phyloP scores from a whole-genome alignment of 2,113 vertebrate species.

The Pelodiscus sinensis region DNA sequence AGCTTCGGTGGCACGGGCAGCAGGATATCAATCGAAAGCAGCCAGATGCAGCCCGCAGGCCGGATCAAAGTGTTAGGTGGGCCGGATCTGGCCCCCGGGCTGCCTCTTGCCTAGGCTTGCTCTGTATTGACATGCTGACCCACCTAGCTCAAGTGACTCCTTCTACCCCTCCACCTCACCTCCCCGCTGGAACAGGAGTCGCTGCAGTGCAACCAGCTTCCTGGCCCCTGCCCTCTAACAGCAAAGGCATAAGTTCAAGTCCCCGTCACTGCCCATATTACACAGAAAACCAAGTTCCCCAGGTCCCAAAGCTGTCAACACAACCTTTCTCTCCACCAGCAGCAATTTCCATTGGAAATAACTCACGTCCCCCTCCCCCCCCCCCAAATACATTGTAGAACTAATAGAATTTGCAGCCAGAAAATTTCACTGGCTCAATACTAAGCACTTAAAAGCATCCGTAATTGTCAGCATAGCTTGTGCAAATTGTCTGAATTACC shows the following conservation, averaged over 20 bases:
- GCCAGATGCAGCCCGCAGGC: no score
- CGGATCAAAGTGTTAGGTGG: no score
- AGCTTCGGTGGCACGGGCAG: no score
- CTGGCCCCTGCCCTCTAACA: no score
- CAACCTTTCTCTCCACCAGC: background rate
- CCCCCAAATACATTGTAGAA: background rate
- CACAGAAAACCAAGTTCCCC: background rate
- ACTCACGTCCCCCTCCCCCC: background rate
- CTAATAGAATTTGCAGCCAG: slow-evolving; percentile 73
- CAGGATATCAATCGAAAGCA: no score
- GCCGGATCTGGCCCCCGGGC: no score
- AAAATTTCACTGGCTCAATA: slow-evolving; percentile 46
- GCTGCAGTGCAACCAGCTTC: background rate
- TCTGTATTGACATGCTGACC: background rate
- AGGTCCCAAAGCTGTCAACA: background rate
- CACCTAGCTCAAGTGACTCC: background rate
- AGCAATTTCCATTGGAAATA: background rate
- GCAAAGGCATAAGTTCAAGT: no score
- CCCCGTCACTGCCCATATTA: background rate
- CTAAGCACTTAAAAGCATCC: background rate
- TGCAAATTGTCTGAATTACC: slow-evolving; percentile 62
- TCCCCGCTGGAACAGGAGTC: background rate
- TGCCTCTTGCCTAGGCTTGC: no score
- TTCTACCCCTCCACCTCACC: background rate
- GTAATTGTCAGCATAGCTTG: slow-evolving; percentile 8